A percentile compares a stretch with the other conserved stretches of the same genome.
These are phyloP conservation scores for Steatornis caripensis DNA, from an alignment of 2,113 vertebrate species.

Conservation along the genomic window DNA sequence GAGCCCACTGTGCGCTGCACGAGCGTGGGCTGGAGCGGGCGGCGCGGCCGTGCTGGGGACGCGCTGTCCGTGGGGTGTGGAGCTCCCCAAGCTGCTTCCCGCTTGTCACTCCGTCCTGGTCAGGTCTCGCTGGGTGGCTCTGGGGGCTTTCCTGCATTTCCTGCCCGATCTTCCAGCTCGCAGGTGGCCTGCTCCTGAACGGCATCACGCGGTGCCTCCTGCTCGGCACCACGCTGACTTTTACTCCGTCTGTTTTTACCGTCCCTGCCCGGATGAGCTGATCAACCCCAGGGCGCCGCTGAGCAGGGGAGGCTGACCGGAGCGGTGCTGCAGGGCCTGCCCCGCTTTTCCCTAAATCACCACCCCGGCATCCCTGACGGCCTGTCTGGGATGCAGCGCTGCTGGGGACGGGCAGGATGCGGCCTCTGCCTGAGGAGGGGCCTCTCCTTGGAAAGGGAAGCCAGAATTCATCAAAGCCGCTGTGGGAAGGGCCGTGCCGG, in stretches of 20 bases:
- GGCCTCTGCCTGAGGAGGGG: background rate
- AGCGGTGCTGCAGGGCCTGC: background rate
- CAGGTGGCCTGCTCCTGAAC: too few relatives aligned
- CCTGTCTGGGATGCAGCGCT: background rate
- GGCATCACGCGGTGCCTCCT: accelerated
- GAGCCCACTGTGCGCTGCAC: background rate
- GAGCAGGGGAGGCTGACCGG: background rate
- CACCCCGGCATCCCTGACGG: background rate
- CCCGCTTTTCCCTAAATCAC: background rate
- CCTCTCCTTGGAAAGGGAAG: background rate
- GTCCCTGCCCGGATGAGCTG: background rate
- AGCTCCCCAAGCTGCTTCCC: background rate
- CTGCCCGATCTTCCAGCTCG: too few relatives aligned
- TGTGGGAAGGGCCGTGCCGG: accelerated
- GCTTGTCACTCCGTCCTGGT: background rate
- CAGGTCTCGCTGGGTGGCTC: accelerated
- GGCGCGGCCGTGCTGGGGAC: too few relatives aligned
- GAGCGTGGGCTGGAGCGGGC: accelerated
- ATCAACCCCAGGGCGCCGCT: background rate
- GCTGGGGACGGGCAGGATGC: background rate
- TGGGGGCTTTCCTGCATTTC: background rate
- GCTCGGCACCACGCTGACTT: background rate
- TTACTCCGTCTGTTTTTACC: accelerated
- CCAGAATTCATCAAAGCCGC: background rate
- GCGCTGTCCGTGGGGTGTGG: accelerated